Percentiles rank a stretch among this genome's conserved stretches.
Conservation (phyloP, 2,113 vertebrate genomes). For the Crypturellus undulatus region DNA sequence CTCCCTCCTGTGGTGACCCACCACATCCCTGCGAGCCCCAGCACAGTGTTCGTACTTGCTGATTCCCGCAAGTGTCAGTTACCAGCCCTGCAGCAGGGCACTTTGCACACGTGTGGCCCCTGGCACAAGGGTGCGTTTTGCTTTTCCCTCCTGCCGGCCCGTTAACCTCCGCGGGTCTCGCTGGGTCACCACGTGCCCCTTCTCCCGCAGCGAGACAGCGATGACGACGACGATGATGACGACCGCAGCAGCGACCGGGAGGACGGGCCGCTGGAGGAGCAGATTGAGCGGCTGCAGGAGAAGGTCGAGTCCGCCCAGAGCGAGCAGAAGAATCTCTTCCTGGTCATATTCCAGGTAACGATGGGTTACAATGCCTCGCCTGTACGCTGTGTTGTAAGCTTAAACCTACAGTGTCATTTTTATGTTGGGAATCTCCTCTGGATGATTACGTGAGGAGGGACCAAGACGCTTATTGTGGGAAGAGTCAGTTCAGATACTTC, state of each 20-base stretch:
- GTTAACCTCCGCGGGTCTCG: no score
- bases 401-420: background rate
- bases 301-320: constrained; percentile 98
- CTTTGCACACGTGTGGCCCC: background rate
- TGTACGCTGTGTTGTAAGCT: background rate
- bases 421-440: background rate
- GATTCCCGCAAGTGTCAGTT: background rate
- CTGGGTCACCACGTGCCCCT: background rate
- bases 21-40: background rate
- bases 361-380: background rate
- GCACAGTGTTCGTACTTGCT: background rate
- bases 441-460: background rate
- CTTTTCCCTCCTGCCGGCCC: no score
- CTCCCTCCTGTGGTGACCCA: background rate
- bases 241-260: constrained; percentile 93
- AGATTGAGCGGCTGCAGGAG: constrained; percentile 95
- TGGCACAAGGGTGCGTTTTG: no score
- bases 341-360: constrained; percentile 96
- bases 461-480: background rate
- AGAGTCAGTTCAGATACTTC: background rate
- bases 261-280: constrained; percentile 92
- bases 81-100: background rate
- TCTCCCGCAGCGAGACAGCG: constrained; percentile 86
- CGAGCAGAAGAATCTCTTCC: constrained; percentile 98
- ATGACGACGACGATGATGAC: constrained; percentile 87